Evolutionary conservation across 2,113 vertebrate genomes (phyloP).

Genomic region (Alces alces): DNA sequence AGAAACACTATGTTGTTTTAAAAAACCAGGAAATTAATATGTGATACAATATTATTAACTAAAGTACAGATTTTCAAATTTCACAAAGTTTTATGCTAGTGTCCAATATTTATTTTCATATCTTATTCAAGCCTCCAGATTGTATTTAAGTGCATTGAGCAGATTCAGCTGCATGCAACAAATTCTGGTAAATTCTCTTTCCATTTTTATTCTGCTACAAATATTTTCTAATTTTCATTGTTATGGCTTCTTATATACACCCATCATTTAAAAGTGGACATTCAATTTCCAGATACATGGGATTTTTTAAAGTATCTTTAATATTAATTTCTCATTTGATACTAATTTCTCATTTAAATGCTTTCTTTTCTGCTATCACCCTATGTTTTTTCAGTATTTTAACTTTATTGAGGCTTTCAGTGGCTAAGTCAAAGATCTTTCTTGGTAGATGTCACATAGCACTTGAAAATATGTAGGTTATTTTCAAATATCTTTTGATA

Average conservation of each 20-base stretch:
- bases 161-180: not conserved
- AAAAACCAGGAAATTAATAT: not conserved
- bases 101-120: not conserved
- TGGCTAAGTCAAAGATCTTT: not conserved
- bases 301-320: not conserved
- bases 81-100: not conserved
- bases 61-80: not conserved
- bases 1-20: not conserved
- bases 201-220: not conserved
- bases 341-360: not conserved
- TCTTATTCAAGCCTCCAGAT: not conserved
- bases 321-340: not conserved
- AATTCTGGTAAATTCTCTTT: not conserved
- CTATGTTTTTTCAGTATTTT: not conserved
- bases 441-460: not conserved
- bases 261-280: not conserved
- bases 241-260: not conserved
- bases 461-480: not conserved
- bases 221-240: not conserved
- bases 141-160: not conserved
- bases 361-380: not conserved
- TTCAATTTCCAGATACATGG: not conserved
- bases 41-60: not conserved
- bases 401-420: not conserved
- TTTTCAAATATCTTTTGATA: not conserved